Percentiles rank a stretch among this genome's conserved stretches.
Conservation (phyloP, 2,113 vertebrate genomes). For the Tychaedon coryphoeus region DNA sequence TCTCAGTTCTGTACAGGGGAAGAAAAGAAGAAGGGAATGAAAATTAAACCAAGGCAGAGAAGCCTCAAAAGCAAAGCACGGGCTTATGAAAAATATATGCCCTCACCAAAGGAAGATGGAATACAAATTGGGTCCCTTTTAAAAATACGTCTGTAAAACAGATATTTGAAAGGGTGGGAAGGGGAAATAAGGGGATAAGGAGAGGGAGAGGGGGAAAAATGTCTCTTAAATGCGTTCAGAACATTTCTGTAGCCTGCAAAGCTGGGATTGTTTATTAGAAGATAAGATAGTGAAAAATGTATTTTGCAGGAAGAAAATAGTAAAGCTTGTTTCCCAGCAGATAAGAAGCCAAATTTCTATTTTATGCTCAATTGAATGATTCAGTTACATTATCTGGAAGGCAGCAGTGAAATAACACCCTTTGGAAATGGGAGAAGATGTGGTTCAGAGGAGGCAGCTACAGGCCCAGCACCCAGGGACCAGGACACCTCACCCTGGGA, state of each 20-base stretch:
- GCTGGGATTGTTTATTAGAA: slow-evolving; percentile 83
- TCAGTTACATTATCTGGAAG: slow-evolving; percentile 80
- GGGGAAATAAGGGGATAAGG: not conserved
- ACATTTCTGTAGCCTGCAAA: slow-evolving; percentile 72
- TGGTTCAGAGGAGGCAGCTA: not conserved
- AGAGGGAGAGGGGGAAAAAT: slow-evolving; percentile 9
- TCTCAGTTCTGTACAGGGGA: not conserved
- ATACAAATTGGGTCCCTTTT: slow-evolving; percentile 71
- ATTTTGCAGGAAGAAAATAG: slow-evolving; percentile 82
- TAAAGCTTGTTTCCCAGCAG: slow-evolving; percentile 79
- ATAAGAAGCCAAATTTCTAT: slow-evolving; percentile 85
- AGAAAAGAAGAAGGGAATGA: not conserved
- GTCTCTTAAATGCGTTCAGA: slow-evolving; percentile 76
- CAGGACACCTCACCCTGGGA: not conserved
- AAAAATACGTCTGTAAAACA: slow-evolving; percentile 69
- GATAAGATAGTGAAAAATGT: slow-evolving; percentile 87
- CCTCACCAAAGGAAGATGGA: slow-evolving; percentile 66
- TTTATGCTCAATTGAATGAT: slow-evolving; percentile 83
- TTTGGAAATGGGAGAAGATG: slow-evolving; percentile 57
- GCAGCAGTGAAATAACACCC: slow-evolving; percentile 78
- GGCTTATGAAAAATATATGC: slow-evolving; percentile 68
- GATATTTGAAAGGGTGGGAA: slow-evolving; percentile 54
- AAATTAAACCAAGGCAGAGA: slow-evolving; percentile 23
- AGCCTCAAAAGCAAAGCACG: slow-evolving; percentile 42
- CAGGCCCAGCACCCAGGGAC: not conserved